Evolutionary conservation across 1,140 invertebrate species (phyloP).

Genomic region (Zelostemma sp.): DNA sequence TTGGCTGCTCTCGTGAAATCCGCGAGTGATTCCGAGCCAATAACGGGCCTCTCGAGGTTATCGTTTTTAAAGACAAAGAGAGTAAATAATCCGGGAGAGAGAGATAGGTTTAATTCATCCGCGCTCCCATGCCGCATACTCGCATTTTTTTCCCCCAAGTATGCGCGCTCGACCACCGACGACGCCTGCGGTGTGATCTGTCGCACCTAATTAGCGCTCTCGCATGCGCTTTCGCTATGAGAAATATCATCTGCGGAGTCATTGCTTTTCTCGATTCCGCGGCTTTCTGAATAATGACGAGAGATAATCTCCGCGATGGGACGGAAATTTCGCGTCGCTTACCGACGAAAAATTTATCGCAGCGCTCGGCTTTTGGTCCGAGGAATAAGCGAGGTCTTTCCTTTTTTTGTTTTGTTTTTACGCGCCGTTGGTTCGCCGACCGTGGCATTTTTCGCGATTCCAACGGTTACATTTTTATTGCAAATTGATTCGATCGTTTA

Average conservation of each 20-base stretch:
- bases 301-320: neutral
- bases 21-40: conserved; percentile 22
- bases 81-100: conserved; percentile 3
- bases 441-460: too few species aligned
- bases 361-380: too few species aligned
- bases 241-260: conserved; percentile 14
- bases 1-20: conserved; percentile 30
- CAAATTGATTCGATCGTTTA: neutral
- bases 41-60: neutral
- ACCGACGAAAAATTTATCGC: neutral
- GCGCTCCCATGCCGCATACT: neutral
- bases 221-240: conserved; percentile 23
- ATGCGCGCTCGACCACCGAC: neutral
- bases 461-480: neutral
- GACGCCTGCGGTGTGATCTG: conserved; percentile 11
- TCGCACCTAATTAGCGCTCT: conserved; percentile 31
- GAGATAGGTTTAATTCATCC: conserved; percentile 17
- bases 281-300: neutral
- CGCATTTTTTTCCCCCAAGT: conserved; percentile 8
- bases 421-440: too few species aligned
- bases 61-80: conserved; percentile 7
- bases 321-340: neutral
- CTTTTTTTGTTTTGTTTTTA: too few species aligned
- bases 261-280: neutral
- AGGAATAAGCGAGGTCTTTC: too few species aligned